Conservation (phyloP, 2,888 invertebrate genomes). For the Adelognathus sp. region DNA sequence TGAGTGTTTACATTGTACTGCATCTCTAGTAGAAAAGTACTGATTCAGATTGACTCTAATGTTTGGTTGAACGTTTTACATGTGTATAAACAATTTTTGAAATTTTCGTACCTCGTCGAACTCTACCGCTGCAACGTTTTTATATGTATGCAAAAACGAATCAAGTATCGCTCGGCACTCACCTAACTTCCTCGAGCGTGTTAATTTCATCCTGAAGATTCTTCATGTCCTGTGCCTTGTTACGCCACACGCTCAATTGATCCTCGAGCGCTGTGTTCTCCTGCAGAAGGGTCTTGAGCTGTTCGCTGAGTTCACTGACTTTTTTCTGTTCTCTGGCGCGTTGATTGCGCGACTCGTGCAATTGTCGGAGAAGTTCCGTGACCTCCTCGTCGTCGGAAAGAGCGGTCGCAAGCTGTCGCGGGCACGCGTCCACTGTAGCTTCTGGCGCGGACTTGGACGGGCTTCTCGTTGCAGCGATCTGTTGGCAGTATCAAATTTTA, state of each 20-base stretch:
- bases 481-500: conserved; percentile 1
- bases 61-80: too few species aligned
- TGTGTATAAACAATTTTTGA: too few species aligned
- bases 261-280: conserved; percentile 88
- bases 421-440: conserved; percentile 53
- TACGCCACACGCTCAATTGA: conserved; percentile 85
- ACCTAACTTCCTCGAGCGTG: conserved; percentile 93
- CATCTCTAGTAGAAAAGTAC: too few species aligned
- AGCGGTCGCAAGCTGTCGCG: conserved; percentile 59
- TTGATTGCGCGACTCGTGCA: conserved; percentile 87
- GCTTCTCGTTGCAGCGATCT: conserved; percentile 71
- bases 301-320: conserved; percentile 89
- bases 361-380: conserved; percentile 85
- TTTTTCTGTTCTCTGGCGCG: conserved; percentile 88
- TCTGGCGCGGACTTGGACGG: conserved; percentile 58
- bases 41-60: too few species aligned
- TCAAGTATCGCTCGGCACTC: conserved; percentile 64
- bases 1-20: too few species aligned
- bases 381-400: conserved; percentile 79
- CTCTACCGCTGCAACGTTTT: too few species aligned
- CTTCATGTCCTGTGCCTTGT: conserved; percentile 89
- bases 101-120: too few species aligned
- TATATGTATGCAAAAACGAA: too few species aligned
- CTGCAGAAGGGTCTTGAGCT: conserved; percentile 87
- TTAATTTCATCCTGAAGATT: conserved; percentile 92